Conservation (phyloP, 2,888 invertebrate genomes). For the Craniophora ligustri region DNA sequence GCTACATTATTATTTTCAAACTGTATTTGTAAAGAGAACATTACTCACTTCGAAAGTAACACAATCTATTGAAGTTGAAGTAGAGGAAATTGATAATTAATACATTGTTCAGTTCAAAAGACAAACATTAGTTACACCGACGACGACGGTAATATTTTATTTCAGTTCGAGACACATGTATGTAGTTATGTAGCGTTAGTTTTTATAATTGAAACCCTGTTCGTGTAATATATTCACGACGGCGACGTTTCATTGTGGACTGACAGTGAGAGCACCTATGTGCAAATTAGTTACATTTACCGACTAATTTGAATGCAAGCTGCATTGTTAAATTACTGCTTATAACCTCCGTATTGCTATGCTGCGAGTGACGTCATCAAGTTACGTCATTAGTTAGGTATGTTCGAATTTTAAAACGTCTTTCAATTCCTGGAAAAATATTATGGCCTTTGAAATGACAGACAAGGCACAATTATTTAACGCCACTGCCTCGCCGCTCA, state of each 20-base stretch:
- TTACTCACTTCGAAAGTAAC: too few species aligned
- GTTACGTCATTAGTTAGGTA: constrained; percentile 22
- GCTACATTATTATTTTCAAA: too few species aligned
- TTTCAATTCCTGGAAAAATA: constrained; percentile 31
- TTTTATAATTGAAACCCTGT: constrained; percentile 29
- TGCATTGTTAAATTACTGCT: constrained; percentile 42
- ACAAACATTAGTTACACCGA: too few species aligned
- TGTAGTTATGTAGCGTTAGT: too few species aligned
- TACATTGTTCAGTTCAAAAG: too few species aligned
- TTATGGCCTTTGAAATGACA: constrained; percentile 18
- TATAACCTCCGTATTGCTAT: constrained; percentile 14
- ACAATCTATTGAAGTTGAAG: too few species aligned
- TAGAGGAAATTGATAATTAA: too few species aligned
- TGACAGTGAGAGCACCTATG: constrained; percentile 43
- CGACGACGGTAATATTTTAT: too few species aligned
- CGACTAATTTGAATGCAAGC: constrained; percentile 41
- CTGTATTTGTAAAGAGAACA: too few species aligned
- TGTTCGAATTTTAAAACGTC: constrained; percentile 25
- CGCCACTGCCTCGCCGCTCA: constrained; percentile 7
- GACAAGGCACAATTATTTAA: constrained; percentile 14
- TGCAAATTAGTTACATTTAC: constrained; percentile 54
- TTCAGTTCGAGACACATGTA: too few species aligned
- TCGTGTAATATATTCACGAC: constrained; percentile 49
- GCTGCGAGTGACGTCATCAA: constrained; percentile 17
- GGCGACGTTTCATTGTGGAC: constrained; percentile 40